These are phyloP conservation scores for Danio jaintianensis DNA, from an alignment of 2,797 vertebrate genomes.

Conservation along the genomic window DNA sequence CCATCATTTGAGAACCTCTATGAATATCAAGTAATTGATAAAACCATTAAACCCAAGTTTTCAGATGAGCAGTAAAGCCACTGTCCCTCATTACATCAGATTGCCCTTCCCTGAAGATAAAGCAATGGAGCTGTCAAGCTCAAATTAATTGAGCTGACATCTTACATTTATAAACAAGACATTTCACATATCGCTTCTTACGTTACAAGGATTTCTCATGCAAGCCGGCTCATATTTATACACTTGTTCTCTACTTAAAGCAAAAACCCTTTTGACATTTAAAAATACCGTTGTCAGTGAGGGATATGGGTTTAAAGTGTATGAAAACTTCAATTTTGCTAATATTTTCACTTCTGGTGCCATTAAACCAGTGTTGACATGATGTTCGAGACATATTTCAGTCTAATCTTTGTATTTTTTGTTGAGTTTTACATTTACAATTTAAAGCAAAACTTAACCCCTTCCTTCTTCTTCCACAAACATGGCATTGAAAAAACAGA, in stretches of 20 bases:
- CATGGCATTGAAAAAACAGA: too few relatives aligned
- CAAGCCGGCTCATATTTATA: background rate
- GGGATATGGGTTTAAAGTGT: background rate
- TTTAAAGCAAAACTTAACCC: too few relatives aligned
- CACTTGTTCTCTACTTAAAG: background rate
- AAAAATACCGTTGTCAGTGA: background rate
- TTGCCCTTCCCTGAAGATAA: slow-evolving; percentile 22
- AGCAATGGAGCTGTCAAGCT: background rate
- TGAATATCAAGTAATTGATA: slow-evolving; percentile 21
- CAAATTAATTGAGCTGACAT: background rate
- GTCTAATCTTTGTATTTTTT: background rate
- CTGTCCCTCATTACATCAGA: slow-evolving; percentile 1
- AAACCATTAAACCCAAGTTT: background rate
- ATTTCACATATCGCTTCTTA: background rate
- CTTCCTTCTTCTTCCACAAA: too few relatives aligned
- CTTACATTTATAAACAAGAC: slow-evolving; percentile 14
- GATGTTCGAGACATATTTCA: background rate
- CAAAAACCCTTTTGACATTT: background rate
- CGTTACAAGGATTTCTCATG: background rate
- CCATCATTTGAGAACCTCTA: background rate
- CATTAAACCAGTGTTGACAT: background rate
- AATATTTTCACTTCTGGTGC: background rate
- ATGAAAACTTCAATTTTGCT: background rate
- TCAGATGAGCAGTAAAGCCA: background rate
- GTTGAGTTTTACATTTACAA: too few relatives aligned